Evolutionary conservation across 1,140 invertebrate species (phyloP).

Genomic region (Lerema accius): DNA sequence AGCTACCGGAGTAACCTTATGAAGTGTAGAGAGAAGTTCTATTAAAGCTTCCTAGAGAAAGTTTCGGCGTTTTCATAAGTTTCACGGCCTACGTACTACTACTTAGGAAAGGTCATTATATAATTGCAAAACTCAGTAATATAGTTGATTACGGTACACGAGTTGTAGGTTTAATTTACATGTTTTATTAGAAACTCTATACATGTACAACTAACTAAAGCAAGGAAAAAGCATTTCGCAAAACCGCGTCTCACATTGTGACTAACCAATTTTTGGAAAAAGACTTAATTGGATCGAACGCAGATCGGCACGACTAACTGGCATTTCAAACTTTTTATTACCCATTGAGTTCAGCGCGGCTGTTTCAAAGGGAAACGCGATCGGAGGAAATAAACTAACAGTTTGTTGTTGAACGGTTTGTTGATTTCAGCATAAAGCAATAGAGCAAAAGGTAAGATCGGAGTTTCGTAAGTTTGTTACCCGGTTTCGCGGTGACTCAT

Average conservation of each 20-base stretch:
- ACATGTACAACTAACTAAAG: too few relatives aligned
- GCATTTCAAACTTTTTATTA: constrained; percentile 36
- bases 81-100: constrained; percentile 51
- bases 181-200: background rate
- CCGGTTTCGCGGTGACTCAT: constrained; percentile 56
- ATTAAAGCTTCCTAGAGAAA: constrained; percentile 61
- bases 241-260: background rate
- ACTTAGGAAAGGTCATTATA: constrained; percentile 60
- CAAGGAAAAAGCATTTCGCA: constrained; percentile 1
- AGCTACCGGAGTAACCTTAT: constrained; percentile 44
- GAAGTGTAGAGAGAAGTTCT: constrained; percentile 61
- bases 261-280: constrained; percentile 15
- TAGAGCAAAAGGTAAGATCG: constrained; percentile 41
- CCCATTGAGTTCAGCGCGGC: constrained; percentile 32
- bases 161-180: too few relatives aligned
- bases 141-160: background rate
- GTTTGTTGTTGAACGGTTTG: constrained; percentile 35
- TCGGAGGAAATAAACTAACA: constrained; percentile 43
- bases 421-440: constrained; percentile 42
- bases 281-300: constrained; percentile 35
- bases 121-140: constrained; percentile 21
- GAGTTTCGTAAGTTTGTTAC: constrained; percentile 54
- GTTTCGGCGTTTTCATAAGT: constrained; percentile 65
- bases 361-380: constrained; percentile 33
- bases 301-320: constrained; percentile 30